Base-by-base conservation (phyloP, 2,888 invertebrate genomes). In the Tineola bisselliella region DNA sequence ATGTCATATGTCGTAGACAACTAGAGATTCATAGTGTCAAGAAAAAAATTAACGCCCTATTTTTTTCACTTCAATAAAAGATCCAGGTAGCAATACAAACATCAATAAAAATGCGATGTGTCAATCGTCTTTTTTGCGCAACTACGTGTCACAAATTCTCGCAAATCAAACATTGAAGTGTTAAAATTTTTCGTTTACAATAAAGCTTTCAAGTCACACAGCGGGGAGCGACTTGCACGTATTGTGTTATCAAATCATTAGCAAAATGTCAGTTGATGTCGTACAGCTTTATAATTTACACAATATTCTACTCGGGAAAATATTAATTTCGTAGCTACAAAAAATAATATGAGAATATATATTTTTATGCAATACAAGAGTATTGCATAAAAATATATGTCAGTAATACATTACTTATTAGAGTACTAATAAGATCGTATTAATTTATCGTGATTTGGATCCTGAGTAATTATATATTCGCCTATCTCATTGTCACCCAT, bases 161-260 rank as follows among this genome's bases (percentile, higher is more conserved):
- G 79, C 83, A 84, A 83, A 86, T 86, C 84, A 84, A 84, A 86
- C 74, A 83, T 77, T 80, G 84, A 81, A 84, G 86, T 86, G 87
- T 84, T 84, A 84, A 81, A 80, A 78, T 71, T 82, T 74, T 76
- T 66, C 69, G 73, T 69, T 75, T 66, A 84, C 84, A 84, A 84
- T 74, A 74, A 70, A 72, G 70, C 76, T 79, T 74, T 71, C 68
- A 70, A 76, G 73, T 76, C 70, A 73, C 73, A 68, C 77, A 70
- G 73, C 78, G 72, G 79, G 79, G 79, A 76, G 75, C 73, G 70
- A 69, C 48, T 12, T 30, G 38, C 33, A 72, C 71, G 66, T 76
- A 76, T 82, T 86, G 80, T 81, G 72, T 68, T 69, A 65, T 65
- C 69, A 71, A 69, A 77, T 81, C 84, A 84, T 87, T 87, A 84